Evolutionary conservation across 2,113 vertebrate genomes (phyloP), one percentile per base, ranked within the genome.

Genomic region (Willisornis vidua): DNA sequence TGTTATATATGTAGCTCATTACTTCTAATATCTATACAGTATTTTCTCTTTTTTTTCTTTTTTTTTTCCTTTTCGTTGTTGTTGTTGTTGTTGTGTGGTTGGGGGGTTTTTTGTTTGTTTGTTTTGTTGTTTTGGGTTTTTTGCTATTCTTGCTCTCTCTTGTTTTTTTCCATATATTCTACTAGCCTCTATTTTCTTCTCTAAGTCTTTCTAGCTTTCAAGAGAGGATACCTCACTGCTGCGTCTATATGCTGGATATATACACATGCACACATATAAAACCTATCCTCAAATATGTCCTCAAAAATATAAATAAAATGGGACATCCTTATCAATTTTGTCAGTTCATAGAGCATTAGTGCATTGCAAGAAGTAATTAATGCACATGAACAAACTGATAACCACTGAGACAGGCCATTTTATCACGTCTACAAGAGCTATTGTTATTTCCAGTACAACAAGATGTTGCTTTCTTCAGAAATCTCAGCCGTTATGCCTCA

Each of bases 301-400:
- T 9, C 58, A n/a, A 93, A 92, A 75, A 63, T 45, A 74, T 12
- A 77, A 83, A 80, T 54, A 91, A 90, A 93, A 86, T 89, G 12
- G 24, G 63, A 77, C 33, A 63, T 61, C n/a, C 15, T 88, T 90
- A 61, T 16, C 3, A 48, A n/a, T 82, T 96, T 96, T 86, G 19
- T 65, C 31, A 58, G 31, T 17, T 41, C 68, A 62, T 29, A 39
- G 66, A 97, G 95, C 87, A 94, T 93, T 97, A 97, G 94, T 97
- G 89, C 93, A 96, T 90, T 97, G 84, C 98, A 96, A 98, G 95
- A 98, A 98, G 97, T 96, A 98, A 98, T 98, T 97, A 98, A 98
- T 62, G 59, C 96, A 98, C 90, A 97, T 97, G 96, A 98, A 95
- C 94, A 98, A 97, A 93, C 91, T 97, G 98, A 98, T 98, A 98